Evolutionary conservation across 2,113 vertebrate genomes (phyloP), one percentile per base, ranked within the genome.

Genomic region (Takifugu bimaculatus): DNA sequence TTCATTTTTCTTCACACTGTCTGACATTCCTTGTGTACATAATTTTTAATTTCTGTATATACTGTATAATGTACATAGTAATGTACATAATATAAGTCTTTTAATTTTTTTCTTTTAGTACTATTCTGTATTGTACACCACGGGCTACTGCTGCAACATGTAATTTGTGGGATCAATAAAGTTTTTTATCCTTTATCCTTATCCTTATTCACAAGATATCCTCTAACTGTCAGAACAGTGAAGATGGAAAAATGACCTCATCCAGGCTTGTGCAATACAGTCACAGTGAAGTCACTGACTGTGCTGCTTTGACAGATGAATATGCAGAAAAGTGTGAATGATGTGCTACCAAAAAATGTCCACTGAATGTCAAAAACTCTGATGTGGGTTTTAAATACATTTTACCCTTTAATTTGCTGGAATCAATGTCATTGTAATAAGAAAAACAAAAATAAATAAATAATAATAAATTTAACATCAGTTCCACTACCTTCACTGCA

Each of bases 201-300:
- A 20, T 20, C 20, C 20, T 88, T 80, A 78, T 69, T 85, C 77
- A 77, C 55, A 53, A 70, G 77, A 81, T 83, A 76, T 81, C 83
- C 86, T 81, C 75, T 75, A 78, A 72, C 69, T 72, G 83, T 85
- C 80, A 65, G 66, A 83, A 68, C 75, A 68, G 78, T 79, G 74
- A 75, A 84, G 77, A 78, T 81, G 80, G 84, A 85, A 85, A 80
- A 87, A 82, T 83, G 74, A 84, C 77, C 81, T 81, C 72, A 77
- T 58, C 68, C 74, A 79, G 60, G 80, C 82, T 70, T 80, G 68
- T 57, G 70, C 73, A 65, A 79, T 68, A 83, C 80, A 73, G 78
- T 66, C 68, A 53, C 20, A 20, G 20, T 20, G 20, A 66, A 65
- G 29, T 65, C 1, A 32, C 63, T 43, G 60, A 47, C 59, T 5